Evolutionary conservation across 1,140 invertebrate species (phyloP).

Genomic region (Papilio polyxenes): DNA sequence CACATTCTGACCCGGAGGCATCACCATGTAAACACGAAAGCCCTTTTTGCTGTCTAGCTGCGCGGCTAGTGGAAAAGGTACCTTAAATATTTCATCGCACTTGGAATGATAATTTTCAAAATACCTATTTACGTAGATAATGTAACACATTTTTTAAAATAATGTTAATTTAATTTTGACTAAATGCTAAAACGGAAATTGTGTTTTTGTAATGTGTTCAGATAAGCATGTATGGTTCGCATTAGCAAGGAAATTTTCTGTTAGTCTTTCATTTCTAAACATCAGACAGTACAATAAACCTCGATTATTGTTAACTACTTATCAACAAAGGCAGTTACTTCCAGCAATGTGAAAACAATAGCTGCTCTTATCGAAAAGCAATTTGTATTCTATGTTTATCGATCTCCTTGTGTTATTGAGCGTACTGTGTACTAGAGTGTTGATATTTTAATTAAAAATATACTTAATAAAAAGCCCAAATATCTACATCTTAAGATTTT

Average conservation of each 20-base stretch:
- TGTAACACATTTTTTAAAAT: neutral
- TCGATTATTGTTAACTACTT: neutral
- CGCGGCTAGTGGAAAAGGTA: neutral
- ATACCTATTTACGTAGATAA: neutral
- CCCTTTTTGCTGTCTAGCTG: too few relatives aligned
- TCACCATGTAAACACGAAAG: too few relatives aligned
- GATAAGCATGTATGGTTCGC: neutral
- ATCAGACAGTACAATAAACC: neutral
- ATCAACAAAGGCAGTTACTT: neutral
- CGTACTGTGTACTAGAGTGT: neutral
- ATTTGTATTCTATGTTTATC: conserved; percentile 10
- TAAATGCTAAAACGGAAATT: neutral
- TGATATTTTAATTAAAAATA: too few relatives aligned
- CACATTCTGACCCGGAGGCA: too few relatives aligned
- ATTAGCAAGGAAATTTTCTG: neutral
- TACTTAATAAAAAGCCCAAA: too few relatives aligned
- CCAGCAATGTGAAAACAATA: conserved; percentile 1
- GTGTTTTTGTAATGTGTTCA: neutral
- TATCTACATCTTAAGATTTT: too few relatives aligned
- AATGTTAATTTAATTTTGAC: neutral
- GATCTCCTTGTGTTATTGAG: neutral
- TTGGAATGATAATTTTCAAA: neutral
- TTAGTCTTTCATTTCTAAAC: neutral
- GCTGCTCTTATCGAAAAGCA: conserved; percentile 1
- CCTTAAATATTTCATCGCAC: neutral